Conservation (phyloP, 2,888 invertebrate species). For the Scelioninae gen. 1 region DNA sequence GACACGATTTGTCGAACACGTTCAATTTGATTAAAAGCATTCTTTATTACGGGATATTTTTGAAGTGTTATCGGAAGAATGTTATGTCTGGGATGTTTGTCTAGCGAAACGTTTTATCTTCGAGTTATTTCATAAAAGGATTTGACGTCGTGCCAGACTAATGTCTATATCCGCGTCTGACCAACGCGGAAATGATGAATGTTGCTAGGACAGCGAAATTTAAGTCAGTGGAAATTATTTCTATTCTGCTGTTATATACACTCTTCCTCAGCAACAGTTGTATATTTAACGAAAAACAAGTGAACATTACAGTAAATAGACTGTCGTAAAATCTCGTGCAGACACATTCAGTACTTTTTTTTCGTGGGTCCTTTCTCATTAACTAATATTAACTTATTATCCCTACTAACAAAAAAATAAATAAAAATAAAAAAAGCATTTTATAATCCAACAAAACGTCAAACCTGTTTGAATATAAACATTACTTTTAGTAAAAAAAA, state of each 20-base stretch:
- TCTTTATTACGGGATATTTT: conserved; percentile 26
- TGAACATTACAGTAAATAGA: conserved; percentile 15
- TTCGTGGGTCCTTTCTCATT: too few species aligned
- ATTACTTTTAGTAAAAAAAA: too few species aligned
- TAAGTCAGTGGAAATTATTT: conserved; percentile 29
- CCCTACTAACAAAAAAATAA: too few species aligned
- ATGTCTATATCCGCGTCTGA: conserved; percentile 21
- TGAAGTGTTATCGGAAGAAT: conserved; percentile 20
- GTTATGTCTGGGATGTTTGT: conserved; percentile 22
- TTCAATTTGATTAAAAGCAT: not conserved
- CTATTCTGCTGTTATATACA: not conserved
- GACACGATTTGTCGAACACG: too few species aligned
- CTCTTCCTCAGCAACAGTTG: conserved; percentile 21
- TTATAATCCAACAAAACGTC: too few species aligned
- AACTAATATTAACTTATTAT: too few species aligned
- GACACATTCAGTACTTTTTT: too few species aligned
- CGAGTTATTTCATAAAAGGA: conserved; percentile 34
- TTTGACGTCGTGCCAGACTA: conserved; percentile 25
- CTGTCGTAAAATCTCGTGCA: not conserved
- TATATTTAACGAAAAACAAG: conserved; percentile 11
- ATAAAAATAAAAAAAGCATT: too few species aligned
- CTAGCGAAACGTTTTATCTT: conserved; percentile 31
- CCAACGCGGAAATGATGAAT: conserved; percentile 31
- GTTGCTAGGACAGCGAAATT: conserved; percentile 17
- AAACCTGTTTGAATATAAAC: too few species aligned